Evolutionary conservation across 2,797 vertebrate species (phyloP), one percentile per base, ranked within the genome.

Genomic region (Takifugu ocellatus): DNA sequence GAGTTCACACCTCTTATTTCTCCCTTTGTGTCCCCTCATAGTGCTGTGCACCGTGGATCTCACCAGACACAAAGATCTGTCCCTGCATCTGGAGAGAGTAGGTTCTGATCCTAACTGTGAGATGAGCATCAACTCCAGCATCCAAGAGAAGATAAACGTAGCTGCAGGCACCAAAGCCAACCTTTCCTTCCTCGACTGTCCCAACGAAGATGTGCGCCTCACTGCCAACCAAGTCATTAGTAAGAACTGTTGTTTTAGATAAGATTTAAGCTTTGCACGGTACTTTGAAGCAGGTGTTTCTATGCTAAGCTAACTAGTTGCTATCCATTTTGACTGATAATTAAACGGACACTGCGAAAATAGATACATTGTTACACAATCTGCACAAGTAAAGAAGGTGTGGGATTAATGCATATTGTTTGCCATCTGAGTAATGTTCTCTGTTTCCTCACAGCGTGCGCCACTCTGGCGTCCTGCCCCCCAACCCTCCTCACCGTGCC

Each of bases 151-250:
- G 51, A 84, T 92, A 21, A 65, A 54, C 0, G 66, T 92, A 48
- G 52, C 61, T 15, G 59, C 79, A 0, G 89, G 88, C n/a, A 74
- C 63, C 0, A 82, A 68, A 25, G 82, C 73, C 52, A 51, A 3
- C 1, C 72, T 93, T 24, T 89, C 89, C 31, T 92, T 93, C 61
- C 84, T 91, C 0, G 91, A 92, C 82, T 93, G 92, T 67, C 78
- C 75, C 0, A 66, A 59, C 5, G 79, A 91, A 39, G 89, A 91
- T 1, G 5, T 92, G 6, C 70, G 59, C 0, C 63, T 93, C 49
- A 90, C 82, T 8, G 87, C 85, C 25, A 88, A 60, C 26, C 9
- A 87, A 81, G 48, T 71, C 45, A 81, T 91, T 1, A 84, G 92
- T 93, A 75, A 77, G 66, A 46, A 39, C 10, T 9, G 9, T 33